phyloP scores from a whole-genome alignment of 64 coral and sea anemone species.

The Astreopora myriophthalma region DNA sequence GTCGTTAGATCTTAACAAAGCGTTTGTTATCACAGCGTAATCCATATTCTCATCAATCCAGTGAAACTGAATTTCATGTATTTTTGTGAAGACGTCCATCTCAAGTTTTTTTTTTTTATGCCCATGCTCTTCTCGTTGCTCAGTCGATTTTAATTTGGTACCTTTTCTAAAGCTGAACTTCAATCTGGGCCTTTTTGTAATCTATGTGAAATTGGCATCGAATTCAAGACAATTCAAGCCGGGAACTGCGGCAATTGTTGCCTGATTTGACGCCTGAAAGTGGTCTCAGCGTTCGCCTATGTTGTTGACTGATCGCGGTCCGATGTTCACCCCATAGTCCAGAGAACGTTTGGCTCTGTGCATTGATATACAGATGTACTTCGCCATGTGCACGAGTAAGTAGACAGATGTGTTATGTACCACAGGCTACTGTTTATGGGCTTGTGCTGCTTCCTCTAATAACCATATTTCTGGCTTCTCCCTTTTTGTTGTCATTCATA shows the following conservation, averaged over 20 bases:
- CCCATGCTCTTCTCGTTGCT: not conserved
- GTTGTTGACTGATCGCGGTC: not conserved
- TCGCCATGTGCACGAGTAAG: not conserved
- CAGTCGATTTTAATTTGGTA: not conserved
- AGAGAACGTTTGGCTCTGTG: not conserved
- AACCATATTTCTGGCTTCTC: not conserved
- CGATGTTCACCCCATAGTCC: not conserved
- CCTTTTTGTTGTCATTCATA: not conserved
- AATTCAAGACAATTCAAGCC: not conserved
- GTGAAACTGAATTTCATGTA: not conserved
- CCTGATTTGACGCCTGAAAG: not conserved
- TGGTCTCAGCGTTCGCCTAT: not conserved
- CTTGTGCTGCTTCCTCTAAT: not conserved
- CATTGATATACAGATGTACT: not conserved
- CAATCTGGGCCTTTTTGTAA: not conserved
- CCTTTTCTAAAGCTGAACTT: not conserved
- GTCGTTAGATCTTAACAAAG: constrained; percentile 6
- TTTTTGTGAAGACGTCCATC: not conserved
- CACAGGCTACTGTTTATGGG: not conserved
- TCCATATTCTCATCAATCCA: not conserved
- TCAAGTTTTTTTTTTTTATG: not conserved
- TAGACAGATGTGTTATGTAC: not conserved
- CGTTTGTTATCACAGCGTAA: not conserved
- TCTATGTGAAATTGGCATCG: not conserved
- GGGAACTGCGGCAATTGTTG: not conserved